Evolutionary conservation across 2,797 vertebrate species (phyloP).

Genomic region (Urocyon cinereoargenteus): DNA sequence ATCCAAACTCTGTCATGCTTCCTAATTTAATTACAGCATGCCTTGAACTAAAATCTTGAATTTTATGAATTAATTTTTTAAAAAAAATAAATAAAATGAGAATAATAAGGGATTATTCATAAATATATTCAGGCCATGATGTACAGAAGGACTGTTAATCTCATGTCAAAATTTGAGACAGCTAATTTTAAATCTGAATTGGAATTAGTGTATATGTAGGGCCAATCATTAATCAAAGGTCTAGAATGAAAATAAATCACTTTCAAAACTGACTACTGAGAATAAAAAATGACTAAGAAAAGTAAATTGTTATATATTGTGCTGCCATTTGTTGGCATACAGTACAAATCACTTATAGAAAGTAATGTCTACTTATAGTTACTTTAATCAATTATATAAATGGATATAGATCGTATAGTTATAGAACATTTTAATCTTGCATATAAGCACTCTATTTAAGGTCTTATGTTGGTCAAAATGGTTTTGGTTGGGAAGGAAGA

Average conservation of each 20-base stretch:
- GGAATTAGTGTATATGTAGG: background rate
- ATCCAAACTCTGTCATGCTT: conserved; percentile 28
- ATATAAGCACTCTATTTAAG: background rate
- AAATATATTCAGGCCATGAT: background rate
- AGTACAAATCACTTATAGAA: background rate
- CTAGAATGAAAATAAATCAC: conserved; percentile 60
- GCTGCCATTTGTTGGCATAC: background rate
- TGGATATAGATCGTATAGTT: background rate
- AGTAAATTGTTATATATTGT: background rate
- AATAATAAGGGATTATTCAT: background rate
- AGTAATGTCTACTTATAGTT: conserved; percentile 9
- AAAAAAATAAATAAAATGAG: conserved; percentile 40
- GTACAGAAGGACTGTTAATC: background rate
- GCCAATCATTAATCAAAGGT: conserved; percentile 49
- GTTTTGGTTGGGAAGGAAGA: background rate
- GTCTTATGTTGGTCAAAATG: conserved; percentile 25
- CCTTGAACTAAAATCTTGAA: conserved; percentile 18
- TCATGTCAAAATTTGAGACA: conserved; percentile 56
- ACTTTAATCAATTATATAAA: conserved; percentile 29
- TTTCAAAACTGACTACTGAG: conserved; percentile 36
- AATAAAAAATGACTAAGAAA: conserved; percentile 47
- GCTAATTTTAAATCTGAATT: conserved; percentile 49
- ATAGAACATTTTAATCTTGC: background rate
- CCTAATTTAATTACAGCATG: conserved; percentile 33
- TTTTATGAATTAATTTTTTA: conserved; percentile 2